phyloP scores from a whole-genome alignment of 2,113 vertebrate species.

The Lasiurus borealis region DNA sequence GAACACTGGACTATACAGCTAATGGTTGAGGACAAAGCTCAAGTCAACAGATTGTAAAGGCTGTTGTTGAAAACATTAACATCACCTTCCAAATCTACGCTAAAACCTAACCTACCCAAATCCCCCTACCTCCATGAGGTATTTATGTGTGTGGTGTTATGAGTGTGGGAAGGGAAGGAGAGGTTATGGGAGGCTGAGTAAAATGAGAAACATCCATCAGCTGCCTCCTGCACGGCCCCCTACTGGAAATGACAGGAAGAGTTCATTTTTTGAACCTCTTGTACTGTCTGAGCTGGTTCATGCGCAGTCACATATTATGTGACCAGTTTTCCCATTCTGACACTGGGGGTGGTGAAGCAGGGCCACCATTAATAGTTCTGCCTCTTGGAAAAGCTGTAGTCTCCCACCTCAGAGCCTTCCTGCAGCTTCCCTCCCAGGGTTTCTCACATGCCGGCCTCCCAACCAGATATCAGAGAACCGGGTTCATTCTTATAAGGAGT shows the following conservation, averaged over 20 bases:
- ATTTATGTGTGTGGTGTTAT: fast-evolving
- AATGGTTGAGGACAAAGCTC: not conserved
- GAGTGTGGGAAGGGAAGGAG: not conserved
- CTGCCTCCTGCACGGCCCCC: too few species aligned
- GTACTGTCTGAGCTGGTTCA: not conserved
- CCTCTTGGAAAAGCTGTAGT: not conserved
- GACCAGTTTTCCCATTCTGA: not conserved
- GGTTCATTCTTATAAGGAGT: not conserved
- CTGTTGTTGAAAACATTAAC: not conserved
- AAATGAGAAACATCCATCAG: not conserved
- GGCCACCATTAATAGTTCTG: not conserved
- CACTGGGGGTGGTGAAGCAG: too few species aligned
- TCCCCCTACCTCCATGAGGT: not conserved
- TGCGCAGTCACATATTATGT: fast-evolving
- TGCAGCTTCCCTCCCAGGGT: not conserved
- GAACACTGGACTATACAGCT: not conserved
- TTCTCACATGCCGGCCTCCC: not conserved
- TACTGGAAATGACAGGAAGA: too few species aligned
- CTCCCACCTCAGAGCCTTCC: not conserved
- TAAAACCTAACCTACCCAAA: not conserved
- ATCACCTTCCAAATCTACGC: not conserved
- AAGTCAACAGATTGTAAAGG: not conserved
- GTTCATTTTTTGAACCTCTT: not conserved
- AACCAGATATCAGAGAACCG: not conserved
- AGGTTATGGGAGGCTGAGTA: not conserved